Conservation (phyloP, 2,113 vertebrate genomes). For the Lucifuga dentata region DNA sequence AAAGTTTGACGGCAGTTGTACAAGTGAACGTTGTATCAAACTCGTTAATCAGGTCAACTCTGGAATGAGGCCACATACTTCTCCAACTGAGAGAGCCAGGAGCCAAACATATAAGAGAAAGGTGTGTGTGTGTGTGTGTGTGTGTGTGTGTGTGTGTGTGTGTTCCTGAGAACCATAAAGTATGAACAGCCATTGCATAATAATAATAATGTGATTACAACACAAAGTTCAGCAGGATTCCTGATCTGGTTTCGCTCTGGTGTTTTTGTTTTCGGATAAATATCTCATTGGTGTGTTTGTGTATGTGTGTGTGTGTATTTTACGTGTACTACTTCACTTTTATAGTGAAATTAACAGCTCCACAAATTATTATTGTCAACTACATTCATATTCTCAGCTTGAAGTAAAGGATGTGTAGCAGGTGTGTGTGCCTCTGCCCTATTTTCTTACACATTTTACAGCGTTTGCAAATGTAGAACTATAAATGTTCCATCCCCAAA, state of each 20-base stretch:
- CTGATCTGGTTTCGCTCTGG: neutral
- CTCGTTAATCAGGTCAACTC: slow-evolving; percentile 20
- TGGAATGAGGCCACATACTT: slow-evolving; percentile 35
- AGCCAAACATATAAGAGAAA: slow-evolving; percentile 9
- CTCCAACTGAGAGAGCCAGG: neutral
- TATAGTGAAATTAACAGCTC: too few relatives aligned
- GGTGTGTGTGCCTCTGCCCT: neutral
- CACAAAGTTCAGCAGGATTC: slow-evolving; percentile 10
- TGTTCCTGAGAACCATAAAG: neutral
- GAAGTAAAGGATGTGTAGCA: neutral
- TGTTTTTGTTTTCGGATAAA: neutral
- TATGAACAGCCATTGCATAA: neutral
- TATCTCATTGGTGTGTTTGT: slow-evolving; percentile 1
- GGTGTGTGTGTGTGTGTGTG: neutral
- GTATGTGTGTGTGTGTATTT: slow-evolving; percentile 1
- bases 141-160: neutral
- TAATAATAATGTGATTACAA: neutral
- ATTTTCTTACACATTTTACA: neutral
- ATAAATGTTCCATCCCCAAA: too few relatives aligned
- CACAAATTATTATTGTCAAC: too few relatives aligned
- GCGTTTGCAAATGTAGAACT: too few relatives aligned
- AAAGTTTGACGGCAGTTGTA: slow-evolving; percentile 5
- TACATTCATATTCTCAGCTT: neutral
- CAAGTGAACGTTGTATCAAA: slow-evolving; percentile 10
- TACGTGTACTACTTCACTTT: too few relatives aligned